A percentile compares a stretch with the other conserved stretches of the same genome.
phyloP scores from a whole-genome alignment of 2,888 invertebrate species.

The Tinea semifulvella region DNA sequence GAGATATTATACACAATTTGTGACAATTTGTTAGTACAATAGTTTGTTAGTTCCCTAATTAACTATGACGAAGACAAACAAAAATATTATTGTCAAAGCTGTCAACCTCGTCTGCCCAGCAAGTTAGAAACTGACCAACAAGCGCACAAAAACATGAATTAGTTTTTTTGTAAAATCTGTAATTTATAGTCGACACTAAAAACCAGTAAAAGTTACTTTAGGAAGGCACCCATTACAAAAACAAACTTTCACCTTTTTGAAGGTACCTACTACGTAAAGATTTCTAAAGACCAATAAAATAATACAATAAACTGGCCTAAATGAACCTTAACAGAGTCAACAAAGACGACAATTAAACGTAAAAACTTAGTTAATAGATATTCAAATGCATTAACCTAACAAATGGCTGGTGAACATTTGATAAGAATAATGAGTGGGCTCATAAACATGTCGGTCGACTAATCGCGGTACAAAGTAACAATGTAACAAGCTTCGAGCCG shows the following conservation, averaged over 20 bases:
- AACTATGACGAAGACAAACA: too few relatives aligned
- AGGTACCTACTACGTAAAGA: background rate
- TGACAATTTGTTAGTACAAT: too few relatives aligned
- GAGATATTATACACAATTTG: too few relatives aligned
- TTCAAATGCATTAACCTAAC: slow-evolving; percentile 4
- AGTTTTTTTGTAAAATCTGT: too few relatives aligned
- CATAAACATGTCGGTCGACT: background rate
- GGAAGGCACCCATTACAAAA: background rate
- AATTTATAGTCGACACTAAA: background rate
- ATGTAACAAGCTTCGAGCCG: slow-evolving; percentile 6
- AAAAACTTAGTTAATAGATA: slow-evolving; percentile 6
- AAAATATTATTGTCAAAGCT: too few relatives aligned
- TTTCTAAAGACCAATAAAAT: slow-evolving; percentile 3
- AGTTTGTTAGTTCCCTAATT: too few relatives aligned
- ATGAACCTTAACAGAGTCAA: slow-evolving; percentile 7
- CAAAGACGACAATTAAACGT: slow-evolving; percentile 7
- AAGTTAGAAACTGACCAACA: too few relatives aligned
- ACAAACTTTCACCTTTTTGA: slow-evolving; percentile 8
- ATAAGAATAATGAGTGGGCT: slow-evolving; percentile 7
- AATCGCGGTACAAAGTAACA: background rate
- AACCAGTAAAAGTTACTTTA: background rate
- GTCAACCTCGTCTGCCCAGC: too few relatives aligned
- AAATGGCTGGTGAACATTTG: slow-evolving; percentile 4
- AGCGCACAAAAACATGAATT: too few relatives aligned
- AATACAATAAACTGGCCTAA: background rate